Evolutionary conservation across 2,888 invertebrate genomes (phyloP), one percentile per base, ranked within the genome.

Genomic region (Myopa tessellatipennis): DNA sequence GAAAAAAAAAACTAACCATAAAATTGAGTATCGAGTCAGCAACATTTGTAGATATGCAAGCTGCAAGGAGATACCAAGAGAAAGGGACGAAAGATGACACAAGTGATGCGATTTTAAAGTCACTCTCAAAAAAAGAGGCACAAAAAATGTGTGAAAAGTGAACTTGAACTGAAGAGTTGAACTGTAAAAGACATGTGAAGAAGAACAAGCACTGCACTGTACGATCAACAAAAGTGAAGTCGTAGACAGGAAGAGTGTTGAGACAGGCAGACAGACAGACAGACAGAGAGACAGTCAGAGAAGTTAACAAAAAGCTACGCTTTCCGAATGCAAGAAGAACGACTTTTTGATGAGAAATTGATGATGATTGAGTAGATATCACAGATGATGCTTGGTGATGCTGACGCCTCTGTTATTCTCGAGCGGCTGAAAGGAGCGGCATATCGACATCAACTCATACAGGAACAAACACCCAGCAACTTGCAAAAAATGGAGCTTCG

Each of bases 271-370:
- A 38, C 1, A 26, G 61, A 4, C 58, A 26, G 61, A 61, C 26
- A 26, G 61, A 26, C 14, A 61, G 61, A 65, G 14, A 38, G 65
- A 58, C 40, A 58, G 38, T 38, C 69, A 70, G 16, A 55, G 50
- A 50, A 8, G 4, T 10, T 14, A 34, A 63, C 10, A n/a, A 65
- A 65, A 65, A 65, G 4, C 65, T 36, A 16, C 65, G 65, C 65
- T 34, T 12, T 34, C 40, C 52, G 67, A 58, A 55, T 75, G 69
- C 45, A 69, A 45, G 73, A 80, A 80, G 80, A 83, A 86, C 84
- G 87, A 87, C 85, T 85, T 85, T 86, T 87, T 87, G 87, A 87
- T 87, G 87, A 82, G 85, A 85, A 86, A 87, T 87, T 87, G 87
- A 87, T 87, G 87, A 87, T 87, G 87, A 87, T 87, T 87, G 87